Base-by-base conservation (phyloP, 2,888 invertebrate genomes). In the Lasius platythorax region DNA sequence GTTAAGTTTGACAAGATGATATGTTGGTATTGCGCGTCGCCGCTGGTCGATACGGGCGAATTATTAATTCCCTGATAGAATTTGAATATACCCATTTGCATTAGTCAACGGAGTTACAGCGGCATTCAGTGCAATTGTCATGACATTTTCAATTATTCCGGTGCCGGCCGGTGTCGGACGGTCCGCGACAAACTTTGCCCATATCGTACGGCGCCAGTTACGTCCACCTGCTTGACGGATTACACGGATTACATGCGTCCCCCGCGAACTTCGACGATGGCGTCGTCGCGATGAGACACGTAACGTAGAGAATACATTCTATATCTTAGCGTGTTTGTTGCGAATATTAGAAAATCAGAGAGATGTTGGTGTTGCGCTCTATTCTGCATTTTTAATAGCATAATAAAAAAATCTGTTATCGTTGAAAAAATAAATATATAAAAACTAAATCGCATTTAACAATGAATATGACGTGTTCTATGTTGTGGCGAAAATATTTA, bases 91-190 rank as follows among this genome's bases (percentile, higher is more conserved):
- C 18, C 61, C 40, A 73, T 81, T 81, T 81, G 79, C 79, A 81
- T 81, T 61, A 73, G 74, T 81, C 74, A 43, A 46, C 58, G 43
- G 58, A 79, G 79, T 79, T 81, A 61, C 28, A 12, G 43, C 33
- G 79, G 43, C 23, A 33, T 73, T 81, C 79, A 33, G 18, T 37
- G 79, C 79, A 81, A 81, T 81, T 73, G 79, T 81, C 79, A 37
- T 81, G 79, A 81, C 79, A 81, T 73, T 81, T 81, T 73, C 79
- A 46, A 81, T 81, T 81, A 81, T 81, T 81, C 79, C 46, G 33
- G 18, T 12, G 33, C 61, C 61, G 61, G 73, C 46, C 73, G 73
- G n/a, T 43, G 43, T 61, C 73, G 79, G 70, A 58, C 40, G 43
- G 46, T 46, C 79, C 74, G 11, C 46, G 74, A 23, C 61, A 61